Evolutionary conservation across 2,888 invertebrate species (phyloP), one percentile per base, ranked within the genome.

Genomic region (Spodoptera littoralis): DNA sequence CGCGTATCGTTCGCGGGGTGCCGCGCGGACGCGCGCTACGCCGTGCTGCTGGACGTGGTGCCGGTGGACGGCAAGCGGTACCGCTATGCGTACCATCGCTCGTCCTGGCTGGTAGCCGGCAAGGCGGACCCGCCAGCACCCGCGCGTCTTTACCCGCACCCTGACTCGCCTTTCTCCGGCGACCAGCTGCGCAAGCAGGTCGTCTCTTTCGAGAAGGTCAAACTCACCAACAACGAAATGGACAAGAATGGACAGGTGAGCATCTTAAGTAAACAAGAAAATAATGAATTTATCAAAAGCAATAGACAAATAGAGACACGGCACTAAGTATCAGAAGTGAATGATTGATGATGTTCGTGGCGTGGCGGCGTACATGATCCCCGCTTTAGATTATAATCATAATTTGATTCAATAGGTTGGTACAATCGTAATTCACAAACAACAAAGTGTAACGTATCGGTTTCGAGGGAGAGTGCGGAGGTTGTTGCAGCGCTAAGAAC

Each of bases 181-280:
- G 99, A 99, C 88, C 99, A 99, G 92, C 96, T 99, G 83, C 96
- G 97, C 88, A 99, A 99, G 93, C 99, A 99, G 95, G 98, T 99
- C 88, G 98, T 99, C 85, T 98, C 99, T 81, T 99, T 99, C 95
- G 99, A 99, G 95, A 99, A 99, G 95, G 98, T 99, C 91, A 99
- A 99, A 93, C 96, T 99, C 84, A 99, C 99, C 87, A 99, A 99
- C 94, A 99, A 99, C 93, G 99, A 99, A 94, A 98, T 99, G 97
- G 98, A 98, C 91, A 98, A 98, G 88, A 97, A 97, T 84, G 98
- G 98, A 89, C 98, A 99, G 96, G 98, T 98, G 43, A 70, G 59
- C 42, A 48, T 12, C 30, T 30, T 12, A 49, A 36, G 52, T 27
- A 45, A 30, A 74, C 58, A 60, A 70, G 63, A 0, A 58, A 65